Base-by-base conservation (phyloP, 2,888 invertebrate species). In the Craniophora ligustri region DNA sequence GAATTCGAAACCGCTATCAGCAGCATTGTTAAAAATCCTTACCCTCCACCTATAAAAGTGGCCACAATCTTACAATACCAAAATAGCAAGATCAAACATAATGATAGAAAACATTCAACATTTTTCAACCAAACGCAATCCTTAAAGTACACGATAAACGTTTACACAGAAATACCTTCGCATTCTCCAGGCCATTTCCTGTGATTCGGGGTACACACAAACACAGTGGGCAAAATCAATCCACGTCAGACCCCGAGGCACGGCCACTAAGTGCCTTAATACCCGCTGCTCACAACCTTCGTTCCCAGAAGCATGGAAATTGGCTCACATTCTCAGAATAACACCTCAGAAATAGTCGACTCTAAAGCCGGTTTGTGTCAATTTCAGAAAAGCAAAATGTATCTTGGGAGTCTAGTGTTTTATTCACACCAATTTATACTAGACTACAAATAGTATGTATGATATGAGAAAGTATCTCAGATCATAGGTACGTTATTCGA, bases 231-330 rank as follows among this genome's bases (percentile, higher is more conserved):
- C 72, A 78, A 79, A 87, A 87, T 88, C 89, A 87, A 88, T 88
- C 85, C 81, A 78, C 79, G 86, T 88, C 87, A 81, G 67, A 54
- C 62, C 58, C 62, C 71, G 72, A 66, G 65, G 71, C 73, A 66
- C 71, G 76, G 76, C 81, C 80, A 80, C 84, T 87, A 83, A 88
- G 85, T 88, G 83, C 83, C 87, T 80, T 85, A 86, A 87, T 86
- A 83, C 82, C 76, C 53, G 55, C 55, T 73, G 64, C 64, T 56
- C 67, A 72, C 75, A 78, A 78, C 79, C 79, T 80, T 82, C 82
- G 78, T 81, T 75, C 64, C 62, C 71, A 59, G 59, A 67, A 72
- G 65, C 61, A 76, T 79, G 79, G 77, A 83, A 80, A 85, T 84
- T 82, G 36, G 56, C 21, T 49, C 23, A 53, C 44, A 65, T 50